A percentile compares a stretch with the other conserved stretches of the same genome.
Evolutionary conservation across 2,888 invertebrate species (phyloP).

Genomic region (Julus scanicus): DNA sequence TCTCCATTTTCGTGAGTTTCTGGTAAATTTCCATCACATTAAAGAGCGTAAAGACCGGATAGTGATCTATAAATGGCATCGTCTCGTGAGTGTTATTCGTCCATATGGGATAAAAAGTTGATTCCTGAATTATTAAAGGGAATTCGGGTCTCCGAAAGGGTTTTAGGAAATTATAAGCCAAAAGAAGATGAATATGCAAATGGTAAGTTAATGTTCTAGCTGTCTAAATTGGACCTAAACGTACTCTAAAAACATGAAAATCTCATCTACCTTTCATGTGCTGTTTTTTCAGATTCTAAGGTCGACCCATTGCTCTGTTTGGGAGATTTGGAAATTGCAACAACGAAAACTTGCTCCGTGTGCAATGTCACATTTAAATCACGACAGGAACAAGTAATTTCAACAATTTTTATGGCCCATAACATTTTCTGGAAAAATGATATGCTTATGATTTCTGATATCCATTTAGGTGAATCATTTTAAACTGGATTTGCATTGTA

Average conservation of each 20-base stretch:
- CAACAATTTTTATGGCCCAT: neutral
- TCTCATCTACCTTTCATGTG: no score
- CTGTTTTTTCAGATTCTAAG: neutral
- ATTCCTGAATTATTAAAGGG: neutral
- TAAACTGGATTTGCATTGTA: constrained; percentile 85
- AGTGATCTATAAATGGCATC: neutral
- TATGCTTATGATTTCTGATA: neutral
- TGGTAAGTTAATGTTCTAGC: neutral
- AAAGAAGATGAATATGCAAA: neutral
- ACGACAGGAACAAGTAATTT: constrained; percentile 50
- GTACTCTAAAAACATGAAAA: neutral
- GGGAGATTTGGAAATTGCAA: constrained; percentile 52
- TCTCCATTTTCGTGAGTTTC: no score
- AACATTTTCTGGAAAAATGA: neutral
- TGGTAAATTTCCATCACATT: neutral
- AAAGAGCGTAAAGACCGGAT: no score
- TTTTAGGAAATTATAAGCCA: neutral
- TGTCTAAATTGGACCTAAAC: no score
- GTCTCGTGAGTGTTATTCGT: neutral
- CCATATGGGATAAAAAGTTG: constrained; percentile 1
- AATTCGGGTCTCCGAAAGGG: neutral
- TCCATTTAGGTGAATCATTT: constrained; percentile 71
- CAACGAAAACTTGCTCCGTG: constrained; percentile 50
- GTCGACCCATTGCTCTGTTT: neutral
- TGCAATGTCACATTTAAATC: constrained; percentile 40